Base-by-base conservation (phyloP, 2,113 vertebrate genomes). In the Alosa alosa region DNA sequence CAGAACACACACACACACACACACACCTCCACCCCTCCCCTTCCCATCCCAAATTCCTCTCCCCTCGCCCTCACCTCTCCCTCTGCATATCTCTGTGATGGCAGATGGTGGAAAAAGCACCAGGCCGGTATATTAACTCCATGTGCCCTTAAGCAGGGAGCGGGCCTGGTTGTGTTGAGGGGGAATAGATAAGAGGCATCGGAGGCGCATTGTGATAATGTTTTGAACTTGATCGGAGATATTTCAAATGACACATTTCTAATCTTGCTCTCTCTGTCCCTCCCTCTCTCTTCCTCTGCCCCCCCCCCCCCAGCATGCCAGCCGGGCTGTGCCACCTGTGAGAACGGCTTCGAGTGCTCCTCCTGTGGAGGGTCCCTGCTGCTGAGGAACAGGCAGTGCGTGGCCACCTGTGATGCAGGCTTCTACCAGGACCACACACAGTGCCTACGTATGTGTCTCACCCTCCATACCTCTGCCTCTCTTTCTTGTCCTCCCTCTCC, bases 391-490 rank as follows among this genome's bases (percentile, higher is more conserved):
- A 94, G 95, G 22, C 95, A 93, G 60, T 97, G 97, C 18, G 95
- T 96, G 89, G 0, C 90, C 4, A 86, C 87, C 1, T 97, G 96
- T 1, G 95, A 94, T 49, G 72, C 90, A 0, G 92, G 94, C 39
- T 95, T 93, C 83, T 95, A 94, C 52, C 95, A 92, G 90, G 93
- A 95, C 82, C 92, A 50, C 82, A 91, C 91, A 85, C 88, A 92
- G 81, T 97, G 97, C 83, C 83, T 91, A 93, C 95, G 97, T 97
- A 86, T 90, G 90, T 88, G 39, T 72, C 13, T 31, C 72, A n/a
- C 44, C 9, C 60, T 68, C 60, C 8, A 4, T 1, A 4, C 60
- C 60, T 68, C 25, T 4, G 0, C 60, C 60, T 68, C n/a, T 25
- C 22, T 22, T 64, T 20, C 55, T 17, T 0, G 1, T 20, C 18